A percentile compares a stretch with the other conserved stretches of the same genome.
Conservation (phyloP, 1,140 invertebrate genomes). For the Drosophila triauraria region DNA sequence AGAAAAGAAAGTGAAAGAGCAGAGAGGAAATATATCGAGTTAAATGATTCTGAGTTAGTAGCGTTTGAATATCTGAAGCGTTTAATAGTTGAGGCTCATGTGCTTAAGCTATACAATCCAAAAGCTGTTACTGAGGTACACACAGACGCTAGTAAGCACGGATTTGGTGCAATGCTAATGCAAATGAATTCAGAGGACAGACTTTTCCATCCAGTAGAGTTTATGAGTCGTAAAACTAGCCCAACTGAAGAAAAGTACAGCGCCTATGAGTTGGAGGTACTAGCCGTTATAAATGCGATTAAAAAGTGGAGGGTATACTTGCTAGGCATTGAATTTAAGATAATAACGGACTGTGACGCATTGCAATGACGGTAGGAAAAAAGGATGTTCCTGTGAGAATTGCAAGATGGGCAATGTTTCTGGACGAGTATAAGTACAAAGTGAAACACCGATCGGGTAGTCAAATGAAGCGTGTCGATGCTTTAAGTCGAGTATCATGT, state of each 20-base stretch:
- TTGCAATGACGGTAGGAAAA: neutral
- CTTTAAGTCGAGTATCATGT: too few species aligned
- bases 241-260: neutral
- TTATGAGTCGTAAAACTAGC: neutral
- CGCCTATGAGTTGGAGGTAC: neutral
- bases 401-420: neutral
- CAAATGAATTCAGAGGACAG: too few species aligned
- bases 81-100: too few species aligned
- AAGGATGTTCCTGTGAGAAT: neutral
- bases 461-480: neutral
- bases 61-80: too few species aligned
- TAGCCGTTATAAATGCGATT: neutral
- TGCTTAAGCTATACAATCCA: too few species aligned
- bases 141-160: too few species aligned
- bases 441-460: neutral
- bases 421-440: neutral
- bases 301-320: neutral
- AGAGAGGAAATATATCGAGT: too few species aligned
- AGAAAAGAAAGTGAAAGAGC: too few species aligned
- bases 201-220: too few species aligned
- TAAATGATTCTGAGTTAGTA: too few species aligned
- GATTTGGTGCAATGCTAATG: too few species aligned
- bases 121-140: too few species aligned
- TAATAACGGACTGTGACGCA: conserved; percentile 1
- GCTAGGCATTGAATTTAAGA: neutral